Conservation (phyloP, 2,797 vertebrate genomes). For the Thaleichthys pacificus region DNA sequence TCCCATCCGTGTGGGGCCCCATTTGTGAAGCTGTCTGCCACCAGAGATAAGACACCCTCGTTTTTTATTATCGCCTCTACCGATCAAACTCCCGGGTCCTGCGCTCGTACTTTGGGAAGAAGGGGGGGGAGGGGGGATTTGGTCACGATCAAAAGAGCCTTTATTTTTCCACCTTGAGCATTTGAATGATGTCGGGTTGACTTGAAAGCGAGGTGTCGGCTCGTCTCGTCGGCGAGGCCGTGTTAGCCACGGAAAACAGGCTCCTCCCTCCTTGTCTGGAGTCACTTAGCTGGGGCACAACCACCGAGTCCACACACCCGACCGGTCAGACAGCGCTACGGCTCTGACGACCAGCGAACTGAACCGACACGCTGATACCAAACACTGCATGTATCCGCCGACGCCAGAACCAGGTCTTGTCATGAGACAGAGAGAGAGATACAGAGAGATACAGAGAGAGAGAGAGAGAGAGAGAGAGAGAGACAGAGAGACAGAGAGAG, state of each 20-base stretch:
- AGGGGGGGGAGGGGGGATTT: not conserved
- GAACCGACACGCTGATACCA: not conserved
- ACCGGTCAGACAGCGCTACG: too few species aligned
- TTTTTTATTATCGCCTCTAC: constrained; percentile 70
- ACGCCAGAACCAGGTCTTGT: too few species aligned
- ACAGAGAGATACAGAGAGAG: too few species aligned
- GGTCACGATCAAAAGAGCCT: constrained; percentile 9
- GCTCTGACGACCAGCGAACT: too few species aligned
- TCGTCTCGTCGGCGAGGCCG: constrained; percentile 5
- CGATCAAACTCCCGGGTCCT: constrained; percentile 61
- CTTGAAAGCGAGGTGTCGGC: constrained; percentile 18
- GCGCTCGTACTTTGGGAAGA: constrained; percentile 11
- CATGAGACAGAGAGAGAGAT: too few species aligned
- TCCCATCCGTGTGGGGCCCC: constrained; percentile 61
- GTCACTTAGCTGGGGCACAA: not conserved
- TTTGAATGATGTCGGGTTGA: constrained; percentile 15
- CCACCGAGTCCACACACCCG: too few species aligned
- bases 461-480: too few species aligned
- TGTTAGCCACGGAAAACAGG: not conserved
- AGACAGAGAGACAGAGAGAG: too few species aligned
- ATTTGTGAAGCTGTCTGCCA: constrained; percentile 79
- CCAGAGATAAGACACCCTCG: constrained; percentile 72
- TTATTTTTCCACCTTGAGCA: not conserved
- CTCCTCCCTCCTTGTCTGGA: not conserved
- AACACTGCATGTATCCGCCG: not conserved